These are phyloP conservation scores for Megalonaias nervosa DNA, from an alignment of 1,140 invertebrate species.

Conservation along the genomic window DNA sequence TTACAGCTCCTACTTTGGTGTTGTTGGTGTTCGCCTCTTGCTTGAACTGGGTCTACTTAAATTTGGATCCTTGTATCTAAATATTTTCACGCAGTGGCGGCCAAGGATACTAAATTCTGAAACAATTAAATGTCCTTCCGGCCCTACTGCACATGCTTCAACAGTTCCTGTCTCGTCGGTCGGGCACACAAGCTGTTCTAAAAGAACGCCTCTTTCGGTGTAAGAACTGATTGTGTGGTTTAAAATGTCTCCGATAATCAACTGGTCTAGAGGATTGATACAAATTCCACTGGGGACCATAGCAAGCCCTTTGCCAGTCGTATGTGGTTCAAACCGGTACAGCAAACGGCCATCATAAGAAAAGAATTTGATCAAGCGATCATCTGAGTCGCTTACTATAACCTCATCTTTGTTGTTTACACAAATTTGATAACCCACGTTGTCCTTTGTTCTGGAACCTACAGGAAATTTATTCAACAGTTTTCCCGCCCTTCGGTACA, in stretches of 20 bases:
- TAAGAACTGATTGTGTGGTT: conserved; percentile 65
- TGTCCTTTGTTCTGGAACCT: conserved; percentile 22
- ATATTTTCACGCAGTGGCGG: conserved; percentile 66
- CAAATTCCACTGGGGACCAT: conserved; percentile 51
- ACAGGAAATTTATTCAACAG: conserved; percentile 44
- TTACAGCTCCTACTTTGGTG: background rate
- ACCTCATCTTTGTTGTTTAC: conserved; percentile 58
- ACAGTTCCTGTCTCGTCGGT: conserved; percentile 56
- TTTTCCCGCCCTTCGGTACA: conserved; percentile 57
- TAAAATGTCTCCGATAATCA: conserved; percentile 58
- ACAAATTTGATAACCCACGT: conserved; percentile 49
- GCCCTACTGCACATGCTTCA: conserved; percentile 60
- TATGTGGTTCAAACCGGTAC: conserved; percentile 53
- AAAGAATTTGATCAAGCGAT: conserved; percentile 52
- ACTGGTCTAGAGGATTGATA: conserved; percentile 48
- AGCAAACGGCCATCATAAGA: conserved; percentile 51
- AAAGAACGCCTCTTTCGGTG: conserved; percentile 50
- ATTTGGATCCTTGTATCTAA: conserved; percentile 64
- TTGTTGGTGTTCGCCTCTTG: conserved; percentile 52
- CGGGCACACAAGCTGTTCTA: conserved; percentile 55
- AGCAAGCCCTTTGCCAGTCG: conserved; percentile 45
- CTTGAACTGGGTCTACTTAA: conserved; percentile 51
- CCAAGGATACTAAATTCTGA: conserved; percentile 61
- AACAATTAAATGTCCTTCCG: conserved; percentile 63
- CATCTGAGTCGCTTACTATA: conserved; percentile 54